Conservation (phyloP, 2,888 invertebrate species). For the Trissolcus japonicus region DNA sequence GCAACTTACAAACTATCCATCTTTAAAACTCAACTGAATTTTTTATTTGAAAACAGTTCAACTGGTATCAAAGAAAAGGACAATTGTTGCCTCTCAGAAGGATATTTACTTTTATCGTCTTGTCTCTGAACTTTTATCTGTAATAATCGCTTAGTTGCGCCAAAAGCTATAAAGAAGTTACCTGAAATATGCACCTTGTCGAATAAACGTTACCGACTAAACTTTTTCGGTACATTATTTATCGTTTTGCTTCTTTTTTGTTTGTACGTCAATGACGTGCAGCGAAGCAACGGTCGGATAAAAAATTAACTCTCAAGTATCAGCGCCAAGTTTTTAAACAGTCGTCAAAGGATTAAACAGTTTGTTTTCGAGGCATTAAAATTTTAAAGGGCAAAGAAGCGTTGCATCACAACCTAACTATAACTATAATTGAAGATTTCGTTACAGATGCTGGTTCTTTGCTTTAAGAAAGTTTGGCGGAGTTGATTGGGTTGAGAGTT, state of each 20-base stretch:
- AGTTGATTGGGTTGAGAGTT: slow-evolving; percentile 36
- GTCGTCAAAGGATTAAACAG: slow-evolving; percentile 29
- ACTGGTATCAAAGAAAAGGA: background rate
- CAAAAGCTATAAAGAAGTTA: slow-evolving; percentile 2
- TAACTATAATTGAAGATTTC: slow-evolving; percentile 40
- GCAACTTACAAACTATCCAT: too few species aligned
- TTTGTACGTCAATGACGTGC: background rate
- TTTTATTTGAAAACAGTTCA: background rate
- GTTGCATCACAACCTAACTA: slow-evolving; percentile 10
- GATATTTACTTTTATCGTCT: background rate
- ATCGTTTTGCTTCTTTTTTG: background rate
- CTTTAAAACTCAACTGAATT: too few species aligned
- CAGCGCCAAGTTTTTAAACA: slow-evolving; percentile 7
- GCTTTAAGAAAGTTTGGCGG: slow-evolving; percentile 13
- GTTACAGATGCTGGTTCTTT: slow-evolving; percentile 29
- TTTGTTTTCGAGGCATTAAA: slow-evolving; percentile 26
- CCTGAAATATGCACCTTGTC: slow-evolving; percentile 9
- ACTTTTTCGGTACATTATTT: slow-evolving; percentile 7
- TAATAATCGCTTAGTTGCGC: slow-evolving; percentile 11
- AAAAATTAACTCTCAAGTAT: too few species aligned
- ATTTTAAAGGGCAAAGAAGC: slow-evolving; percentile 16
- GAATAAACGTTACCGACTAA: slow-evolving; percentile 15
- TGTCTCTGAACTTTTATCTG: slow-evolving; percentile 11
- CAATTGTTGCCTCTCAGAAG: background rate
- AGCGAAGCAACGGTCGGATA: background rate